Conservation (phyloP, 1,140 invertebrate genomes). For the Drosophila bocqueti region DNA sequence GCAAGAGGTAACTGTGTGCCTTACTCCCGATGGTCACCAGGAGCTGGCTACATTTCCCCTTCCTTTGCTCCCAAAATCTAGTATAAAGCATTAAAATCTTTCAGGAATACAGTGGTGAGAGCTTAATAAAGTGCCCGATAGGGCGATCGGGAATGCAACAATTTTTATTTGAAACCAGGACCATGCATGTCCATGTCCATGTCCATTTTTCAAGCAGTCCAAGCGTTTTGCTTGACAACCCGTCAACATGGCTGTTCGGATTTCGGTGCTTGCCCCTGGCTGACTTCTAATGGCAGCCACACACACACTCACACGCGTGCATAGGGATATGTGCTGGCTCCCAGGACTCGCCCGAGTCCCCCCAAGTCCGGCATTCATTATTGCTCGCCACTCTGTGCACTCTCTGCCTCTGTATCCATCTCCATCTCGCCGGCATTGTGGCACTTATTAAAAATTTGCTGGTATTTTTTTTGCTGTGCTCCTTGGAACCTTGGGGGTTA, state of each 20-base stretch:
- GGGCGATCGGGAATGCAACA: not conserved
- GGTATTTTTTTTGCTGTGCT: slow-evolving; percentile 40
- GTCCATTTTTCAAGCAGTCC: slow-evolving; percentile 15
- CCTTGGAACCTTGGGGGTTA: slow-evolving; percentile 44
- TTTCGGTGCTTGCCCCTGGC: slow-evolving; percentile 53
- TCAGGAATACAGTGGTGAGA: not conserved
- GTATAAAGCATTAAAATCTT: not conserved
- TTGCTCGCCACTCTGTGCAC: slow-evolving; percentile 37
- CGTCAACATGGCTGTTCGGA: slow-evolving; percentile 52
- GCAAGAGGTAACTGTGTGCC: not conserved
- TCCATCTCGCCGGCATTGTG: slow-evolving; percentile 64
- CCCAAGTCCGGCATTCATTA: slow-evolving; percentile 58
- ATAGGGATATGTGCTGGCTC: slow-evolving; percentile 3
- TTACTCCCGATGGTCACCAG: no score
- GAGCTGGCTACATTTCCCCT: no score
- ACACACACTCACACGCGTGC: slow-evolving; percentile 25
- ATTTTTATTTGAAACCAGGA: not conserved
- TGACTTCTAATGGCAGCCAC: slow-evolving; percentile 48
- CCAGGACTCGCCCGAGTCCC: not conserved
- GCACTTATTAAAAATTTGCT: slow-evolving; percentile 82
- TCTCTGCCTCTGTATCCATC: slow-evolving; percentile 29
- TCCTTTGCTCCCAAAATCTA: not conserved
- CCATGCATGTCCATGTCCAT: slow-evolving; percentile 29
- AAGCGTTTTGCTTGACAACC: slow-evolving; percentile 64
- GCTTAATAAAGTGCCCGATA: slow-evolving; percentile 2